Evolutionary conservation across 1,140 invertebrate species (phyloP).

Genomic region (Trachymyrmex cornetzi): DNA sequence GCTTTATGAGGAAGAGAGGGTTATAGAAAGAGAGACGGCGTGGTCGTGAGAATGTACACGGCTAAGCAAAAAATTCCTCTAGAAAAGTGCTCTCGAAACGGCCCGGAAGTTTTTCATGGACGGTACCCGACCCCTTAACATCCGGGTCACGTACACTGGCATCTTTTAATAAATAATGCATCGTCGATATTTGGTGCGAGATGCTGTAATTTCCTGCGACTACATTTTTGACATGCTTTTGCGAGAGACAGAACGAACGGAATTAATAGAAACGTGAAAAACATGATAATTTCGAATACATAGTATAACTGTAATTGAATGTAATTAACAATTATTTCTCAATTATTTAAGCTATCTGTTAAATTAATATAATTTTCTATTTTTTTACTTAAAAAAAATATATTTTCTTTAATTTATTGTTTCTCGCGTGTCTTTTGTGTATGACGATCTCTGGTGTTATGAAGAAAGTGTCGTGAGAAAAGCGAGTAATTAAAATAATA

Average conservation of each 20-base stretch:
- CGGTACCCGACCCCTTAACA: slow-evolving; percentile 26
- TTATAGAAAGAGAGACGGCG: slow-evolving; percentile 41
- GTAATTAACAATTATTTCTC: background rate
- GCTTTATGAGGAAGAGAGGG: slow-evolving; percentile 47
- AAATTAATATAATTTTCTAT: background rate
- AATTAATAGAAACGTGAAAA: slow-evolving; percentile 31
- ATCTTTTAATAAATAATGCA: slow-evolving; percentile 58
- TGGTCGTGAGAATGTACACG: slow-evolving; percentile 52
- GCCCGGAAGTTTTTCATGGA: slow-evolving; percentile 54
- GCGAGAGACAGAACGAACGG: background rate
- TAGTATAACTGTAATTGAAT: background rate
- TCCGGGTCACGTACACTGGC: slow-evolving; percentile 30
- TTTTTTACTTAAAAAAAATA: background rate
- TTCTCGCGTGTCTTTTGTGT: background rate
- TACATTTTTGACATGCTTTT: slow-evolving; percentile 30
- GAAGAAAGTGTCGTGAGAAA: background rate
- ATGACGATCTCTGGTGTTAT: background rate
- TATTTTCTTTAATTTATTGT: background rate
- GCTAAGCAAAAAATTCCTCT: slow-evolving; percentile 56
- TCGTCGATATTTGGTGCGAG: slow-evolving; percentile 38
- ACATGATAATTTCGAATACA: background rate
- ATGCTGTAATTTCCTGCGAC: slow-evolving; percentile 46
- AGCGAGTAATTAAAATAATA: background rate
- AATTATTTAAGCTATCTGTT: background rate
- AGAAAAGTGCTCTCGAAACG: slow-evolving; percentile 51